Percentiles rank a stretch among this genome's conserved stretches.
Evolutionary conservation across 2,888 invertebrate species (phyloP).

Genomic region (Chalcis sispes): DNA sequence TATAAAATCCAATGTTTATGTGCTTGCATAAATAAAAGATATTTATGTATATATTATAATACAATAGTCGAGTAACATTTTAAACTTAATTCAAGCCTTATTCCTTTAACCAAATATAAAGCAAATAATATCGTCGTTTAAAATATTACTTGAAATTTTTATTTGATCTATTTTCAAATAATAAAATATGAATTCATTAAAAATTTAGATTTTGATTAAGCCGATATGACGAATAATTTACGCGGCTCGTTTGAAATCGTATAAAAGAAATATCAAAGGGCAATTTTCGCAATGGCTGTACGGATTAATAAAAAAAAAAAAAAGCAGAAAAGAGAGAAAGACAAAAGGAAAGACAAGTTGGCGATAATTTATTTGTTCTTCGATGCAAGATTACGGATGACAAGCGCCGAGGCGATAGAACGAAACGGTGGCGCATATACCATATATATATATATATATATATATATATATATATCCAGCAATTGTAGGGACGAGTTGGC

Average conservation of each 20-base stretch:
- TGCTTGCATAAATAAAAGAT: no score
- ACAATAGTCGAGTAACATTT: no score
- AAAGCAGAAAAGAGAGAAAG: background rate
- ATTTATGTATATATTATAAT: no score
- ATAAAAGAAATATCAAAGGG: slow-evolving; percentile 21
- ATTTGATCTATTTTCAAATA: background rate
- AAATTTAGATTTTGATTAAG: background rate
- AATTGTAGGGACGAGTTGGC: background rate
- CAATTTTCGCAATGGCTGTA: slow-evolving; percentile 41
- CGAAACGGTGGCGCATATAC: slow-evolving; percentile 26
- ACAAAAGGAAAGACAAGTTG: slow-evolving; percentile 26
- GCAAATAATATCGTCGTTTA: no score
- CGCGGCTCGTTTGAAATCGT: background rate
- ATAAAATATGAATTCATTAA: background rate
- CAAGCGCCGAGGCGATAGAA: slow-evolving; percentile 30
- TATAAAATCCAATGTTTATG: no score
- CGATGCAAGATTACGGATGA: slow-evolving; percentile 53
- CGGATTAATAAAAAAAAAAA: background rate
- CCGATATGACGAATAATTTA: no score
- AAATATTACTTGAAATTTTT: no score
- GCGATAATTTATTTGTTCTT: slow-evolving; percentile 49
- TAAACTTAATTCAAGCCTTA: no score
- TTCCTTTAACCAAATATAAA: no score
- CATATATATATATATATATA: no score
- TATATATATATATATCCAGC: background rate